Evolutionary conservation across 2,888 invertebrate species (phyloP).

Genomic region (Xestobium rufovillosum): DNA sequence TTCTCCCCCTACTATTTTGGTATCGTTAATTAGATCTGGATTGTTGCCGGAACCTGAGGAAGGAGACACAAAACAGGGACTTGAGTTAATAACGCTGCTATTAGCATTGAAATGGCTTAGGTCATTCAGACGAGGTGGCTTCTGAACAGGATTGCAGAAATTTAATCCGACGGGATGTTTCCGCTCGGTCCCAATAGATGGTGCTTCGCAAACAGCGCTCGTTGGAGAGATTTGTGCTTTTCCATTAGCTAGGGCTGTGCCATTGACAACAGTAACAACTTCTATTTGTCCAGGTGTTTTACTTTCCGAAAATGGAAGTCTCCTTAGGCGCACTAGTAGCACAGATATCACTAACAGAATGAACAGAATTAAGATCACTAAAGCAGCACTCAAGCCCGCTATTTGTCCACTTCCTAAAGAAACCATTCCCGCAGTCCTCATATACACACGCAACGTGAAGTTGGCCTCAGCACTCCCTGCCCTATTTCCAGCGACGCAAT

Average conservation of each 20-base stretch:
- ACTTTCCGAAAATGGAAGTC: constrained; percentile 66
- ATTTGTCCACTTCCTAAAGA: constrained; percentile 78
- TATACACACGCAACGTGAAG: constrained; percentile 76
- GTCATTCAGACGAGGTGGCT: constrained; percentile 62
- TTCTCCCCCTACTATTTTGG: constrained; percentile 56
- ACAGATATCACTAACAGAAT: constrained; percentile 66
- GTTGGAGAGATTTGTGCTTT: constrained; percentile 43
- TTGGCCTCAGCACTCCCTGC: constrained; percentile 84
- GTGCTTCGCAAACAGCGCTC: constrained; percentile 48
- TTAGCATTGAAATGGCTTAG: constrained; percentile 63
- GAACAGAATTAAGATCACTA: constrained; percentile 69
- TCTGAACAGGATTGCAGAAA: constrained; percentile 59
- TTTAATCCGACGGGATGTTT: constrained; percentile 43
- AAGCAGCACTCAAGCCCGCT: constrained; percentile 74
- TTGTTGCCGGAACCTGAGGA: constrained; percentile 70
- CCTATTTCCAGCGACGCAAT: constrained; percentile 83
- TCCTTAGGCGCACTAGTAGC: constrained; percentile 63
- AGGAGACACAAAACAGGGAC: constrained; percentile 67
- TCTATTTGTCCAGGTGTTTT: constrained; percentile 71
- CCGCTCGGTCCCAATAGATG: constrained; percentile 40
- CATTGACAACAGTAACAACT: constrained; percentile 55
- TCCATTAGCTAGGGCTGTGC: constrained; percentile 45
- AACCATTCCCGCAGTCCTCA: constrained; percentile 71
- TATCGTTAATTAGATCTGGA: constrained; percentile 80
- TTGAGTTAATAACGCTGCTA: constrained; percentile 55